phyloP scores from a whole-genome alignment of 2,797 vertebrate species.

The Pitangus sulphuratus region DNA sequence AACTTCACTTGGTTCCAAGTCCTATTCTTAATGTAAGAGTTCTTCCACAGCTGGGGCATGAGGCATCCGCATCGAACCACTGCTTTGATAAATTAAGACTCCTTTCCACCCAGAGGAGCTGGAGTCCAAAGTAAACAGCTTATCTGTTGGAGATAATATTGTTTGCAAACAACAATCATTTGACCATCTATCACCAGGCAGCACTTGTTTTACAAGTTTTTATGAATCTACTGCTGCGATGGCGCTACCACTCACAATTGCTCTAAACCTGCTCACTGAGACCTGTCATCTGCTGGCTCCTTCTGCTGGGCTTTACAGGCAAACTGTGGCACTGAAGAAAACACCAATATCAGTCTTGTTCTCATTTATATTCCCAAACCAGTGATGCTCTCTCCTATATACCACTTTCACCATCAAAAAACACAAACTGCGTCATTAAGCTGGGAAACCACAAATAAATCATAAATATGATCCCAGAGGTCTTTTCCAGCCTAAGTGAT shows the following conservation, averaged over 20 bases:
- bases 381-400: background rate
- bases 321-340: background rate
- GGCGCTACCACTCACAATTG: accelerated
- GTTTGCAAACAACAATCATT: slow-evolving; percentile 56
- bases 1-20: slow-evolving; percentile 17
- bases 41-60: background rate
- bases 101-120: background rate
- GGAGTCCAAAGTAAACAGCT: slow-evolving; percentile 58
- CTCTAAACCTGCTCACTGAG: background rate
- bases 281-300: background rate
- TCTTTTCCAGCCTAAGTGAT: background rate
- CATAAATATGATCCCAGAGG: background rate
- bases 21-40: background rate
- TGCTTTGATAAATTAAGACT: slow-evolving; percentile 17
- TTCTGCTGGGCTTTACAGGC: background rate
- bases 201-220: background rate
- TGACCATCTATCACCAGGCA: slow-evolving; percentile 35
- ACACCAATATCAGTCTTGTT: background rate
- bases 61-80: background rate
- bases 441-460: background rate
- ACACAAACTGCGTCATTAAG: background rate
- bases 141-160: slow-evolving; percentile 57
- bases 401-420: background rate
- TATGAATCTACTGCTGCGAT: background rate
- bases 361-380: background rate